phyloP scores from a whole-genome alignment of 2,888 invertebrate species.

The Cantharis rufa region DNA sequence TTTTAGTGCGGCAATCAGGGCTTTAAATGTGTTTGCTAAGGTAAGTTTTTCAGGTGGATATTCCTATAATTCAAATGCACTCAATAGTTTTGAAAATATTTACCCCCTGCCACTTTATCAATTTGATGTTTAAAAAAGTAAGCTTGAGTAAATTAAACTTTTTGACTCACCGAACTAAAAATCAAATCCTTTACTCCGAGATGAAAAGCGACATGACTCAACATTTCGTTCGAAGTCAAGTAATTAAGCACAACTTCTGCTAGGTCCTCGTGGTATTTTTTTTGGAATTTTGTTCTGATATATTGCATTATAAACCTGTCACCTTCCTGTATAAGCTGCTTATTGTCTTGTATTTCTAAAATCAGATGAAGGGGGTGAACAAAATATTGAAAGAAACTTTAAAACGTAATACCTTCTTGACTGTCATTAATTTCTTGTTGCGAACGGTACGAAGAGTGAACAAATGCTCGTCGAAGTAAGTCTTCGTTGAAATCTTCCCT shows the following conservation, averaged over 20 bases:
- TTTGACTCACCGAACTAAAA: slow-evolving; percentile 68
- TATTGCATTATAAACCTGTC: slow-evolving; percentile 67
- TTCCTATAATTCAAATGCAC: slow-evolving; percentile 71
- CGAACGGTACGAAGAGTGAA: slow-evolving; percentile 76
- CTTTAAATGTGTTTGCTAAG: slow-evolving; percentile 75
- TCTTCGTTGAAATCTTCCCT: slow-evolving; percentile 79
- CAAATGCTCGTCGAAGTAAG: slow-evolving; percentile 76
- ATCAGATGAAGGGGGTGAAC: not conserved
- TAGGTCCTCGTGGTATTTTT: slow-evolving; percentile 77
- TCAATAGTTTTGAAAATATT: too few relatives aligned
- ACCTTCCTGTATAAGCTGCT: slow-evolving; percentile 70
- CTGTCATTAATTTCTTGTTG: slow-evolving; percentile 68
- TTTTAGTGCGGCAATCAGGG: slow-evolving; percentile 78
- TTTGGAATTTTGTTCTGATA: slow-evolving; percentile 67
- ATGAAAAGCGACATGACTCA: slow-evolving; percentile 72
- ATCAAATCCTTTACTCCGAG: slow-evolving; percentile 85
- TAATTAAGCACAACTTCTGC: slow-evolving; percentile 69
- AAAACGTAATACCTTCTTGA: slow-evolving; percentile 38
- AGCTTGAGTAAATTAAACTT: not conserved
- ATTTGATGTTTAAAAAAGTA: too few relatives aligned
- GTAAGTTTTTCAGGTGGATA: slow-evolving; percentile 69
- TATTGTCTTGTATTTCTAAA: slow-evolving; percentile 65
- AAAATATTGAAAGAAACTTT: not conserved
- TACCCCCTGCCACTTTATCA: too few relatives aligned
- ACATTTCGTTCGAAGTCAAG: slow-evolving; percentile 66